Conservation (phyloP, 2,888 invertebrate genomes). For the Galerucella pusilla region DNA sequence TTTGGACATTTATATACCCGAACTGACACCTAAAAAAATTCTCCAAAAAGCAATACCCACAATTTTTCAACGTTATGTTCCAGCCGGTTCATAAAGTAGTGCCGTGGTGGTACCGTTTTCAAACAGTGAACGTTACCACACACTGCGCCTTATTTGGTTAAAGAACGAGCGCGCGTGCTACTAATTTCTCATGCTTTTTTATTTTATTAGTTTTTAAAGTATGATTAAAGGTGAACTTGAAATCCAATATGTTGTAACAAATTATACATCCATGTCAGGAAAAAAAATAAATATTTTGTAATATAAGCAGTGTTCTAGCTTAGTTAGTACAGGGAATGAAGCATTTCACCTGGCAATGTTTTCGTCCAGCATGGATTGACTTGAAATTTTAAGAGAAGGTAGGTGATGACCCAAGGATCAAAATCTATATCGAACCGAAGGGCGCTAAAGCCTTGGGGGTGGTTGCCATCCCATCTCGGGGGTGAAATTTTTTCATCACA, state of each 20-base stretch:
- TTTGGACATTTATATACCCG: constrained; percentile 48
- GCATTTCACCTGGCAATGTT: no score
- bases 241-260: background rate
- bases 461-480: no score
- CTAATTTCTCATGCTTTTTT: constrained; percentile 7
- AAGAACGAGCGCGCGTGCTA: constrained; percentile 47
- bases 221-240: background rate
- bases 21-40: constrained; percentile 55
- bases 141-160: constrained; percentile 55
- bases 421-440: no score
- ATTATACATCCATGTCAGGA: background rate
- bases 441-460: no score
- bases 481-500: no score
- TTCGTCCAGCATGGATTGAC: no score
- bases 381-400: no score
- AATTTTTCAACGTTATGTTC: constrained; percentile 54
- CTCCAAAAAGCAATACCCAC: constrained; percentile 55
- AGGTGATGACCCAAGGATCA: no score
- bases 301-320: no score
- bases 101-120: constrained; percentile 43
- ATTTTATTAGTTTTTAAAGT: background rate
- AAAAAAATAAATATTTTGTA: no score
- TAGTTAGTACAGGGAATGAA: no score
- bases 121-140: constrained; percentile 52
- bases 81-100: constrained; percentile 50